Base-by-base conservation (phyloP, 2,888 invertebrate genomes). In the Theretra japonica region DNA sequence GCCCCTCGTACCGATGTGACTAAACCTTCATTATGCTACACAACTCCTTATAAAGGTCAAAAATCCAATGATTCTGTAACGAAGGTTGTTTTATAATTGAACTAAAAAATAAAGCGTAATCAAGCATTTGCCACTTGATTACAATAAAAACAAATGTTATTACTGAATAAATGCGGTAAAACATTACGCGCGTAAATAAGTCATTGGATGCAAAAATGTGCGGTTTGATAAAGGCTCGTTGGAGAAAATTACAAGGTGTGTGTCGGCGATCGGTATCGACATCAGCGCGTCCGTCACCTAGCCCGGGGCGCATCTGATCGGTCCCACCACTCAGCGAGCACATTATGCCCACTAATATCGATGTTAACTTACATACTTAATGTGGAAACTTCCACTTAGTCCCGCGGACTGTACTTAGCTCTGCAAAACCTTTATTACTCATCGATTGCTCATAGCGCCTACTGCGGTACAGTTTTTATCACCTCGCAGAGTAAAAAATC, bases 21-120 rank as follows among this genome's bases (percentile, higher is more conserved):
- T 94, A 94, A 94, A 92, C 91, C 92, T 93, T 93, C 93, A 94
- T 94, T 93, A 93, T 91, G 90, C 90, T 88, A 91, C 88, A 92
- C 92, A 92, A 91, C 92, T 89, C 90, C 88, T 88, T 88, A 87
- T 86, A 88, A 91, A 91, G 93, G 91, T 93, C 93, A 93, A 82
- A 85, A 88, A 88, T 86, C 83, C 86, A 83, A 89, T 84, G 83
- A 83, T 82, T 83, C 72, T 79, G 80, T 83, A 79, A 82, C 85
- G 82, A 86, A 82, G 83, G 82, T 80, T 80, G 80, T 83, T 62
- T 62, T 65, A 83, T 85, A 87, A 86, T 87, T 88, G 85, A 79
- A 79, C 80, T 73, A 81, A 80, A 69, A 72, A 69, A 75, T 76
- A 17, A 65, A 65, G 41, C 41, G 48, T 6, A 65, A 65, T 65